Evolutionary conservation across 2,797 vertebrate genomes (phyloP).

Genomic region (Pseudocheirus occidentalis): DNA sequence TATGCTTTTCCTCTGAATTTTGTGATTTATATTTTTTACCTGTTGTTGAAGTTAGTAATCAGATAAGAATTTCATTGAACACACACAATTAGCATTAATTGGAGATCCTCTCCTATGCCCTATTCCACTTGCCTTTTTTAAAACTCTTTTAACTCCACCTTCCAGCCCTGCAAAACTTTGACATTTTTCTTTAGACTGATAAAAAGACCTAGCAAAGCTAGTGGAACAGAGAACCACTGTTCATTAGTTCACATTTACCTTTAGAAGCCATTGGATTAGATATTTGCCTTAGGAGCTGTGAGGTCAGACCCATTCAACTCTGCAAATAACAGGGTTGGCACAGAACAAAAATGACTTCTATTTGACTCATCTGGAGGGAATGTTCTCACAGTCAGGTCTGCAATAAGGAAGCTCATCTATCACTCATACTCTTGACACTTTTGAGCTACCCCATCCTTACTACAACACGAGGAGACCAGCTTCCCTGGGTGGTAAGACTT

Average conservation of each 20-base stretch:
- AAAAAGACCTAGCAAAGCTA: not conserved
- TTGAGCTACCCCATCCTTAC: not conserved
- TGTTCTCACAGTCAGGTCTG: accelerated
- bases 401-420: not conserved
- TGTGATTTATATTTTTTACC: not conserved
- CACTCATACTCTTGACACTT: not conserved
- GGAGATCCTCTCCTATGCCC: accelerated
- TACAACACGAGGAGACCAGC: not conserved
- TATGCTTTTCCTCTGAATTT: not conserved
- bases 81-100: not conserved
- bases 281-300: constrained; percentile 6
- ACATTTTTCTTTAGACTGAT: not conserved
- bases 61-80: accelerated
- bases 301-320: not conserved
- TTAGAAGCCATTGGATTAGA: accelerated
- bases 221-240: not conserved
- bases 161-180: accelerated
- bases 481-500: not conserved
- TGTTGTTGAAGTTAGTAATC: not conserved
- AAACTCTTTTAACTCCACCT: not conserved
- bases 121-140: accelerated
- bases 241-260: not conserved
- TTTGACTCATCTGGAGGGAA: constrained; percentile 38
- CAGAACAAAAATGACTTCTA: not conserved
- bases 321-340: not conserved